phyloP scores from a whole-genome alignment of 2,888 invertebrate genomes.

The Pilophorus perplexus region DNA sequence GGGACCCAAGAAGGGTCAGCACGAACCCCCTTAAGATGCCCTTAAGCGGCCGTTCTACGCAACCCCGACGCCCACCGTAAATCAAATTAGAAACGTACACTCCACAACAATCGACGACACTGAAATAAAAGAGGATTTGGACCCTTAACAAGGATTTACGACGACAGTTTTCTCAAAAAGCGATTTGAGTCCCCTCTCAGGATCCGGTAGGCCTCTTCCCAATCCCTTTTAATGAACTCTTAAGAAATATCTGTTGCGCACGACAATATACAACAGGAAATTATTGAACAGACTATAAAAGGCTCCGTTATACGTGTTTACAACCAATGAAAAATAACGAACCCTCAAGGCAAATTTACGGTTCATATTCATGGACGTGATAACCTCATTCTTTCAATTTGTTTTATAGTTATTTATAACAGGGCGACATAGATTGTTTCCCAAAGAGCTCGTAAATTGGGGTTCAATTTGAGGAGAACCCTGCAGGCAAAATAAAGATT shows the following conservation, averaged over 20 bases:
- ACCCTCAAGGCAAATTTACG: conserved; percentile 1
- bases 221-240: conserved; percentile 1
- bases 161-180: not conserved
- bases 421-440: no score
- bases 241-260: not conserved
- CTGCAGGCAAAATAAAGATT: no score
- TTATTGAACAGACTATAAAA: not conserved
- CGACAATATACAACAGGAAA: conserved; percentile 5
- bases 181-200: not conserved
- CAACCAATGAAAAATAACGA: conserved; percentile 10
- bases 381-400: no score
- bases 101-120: not conserved
- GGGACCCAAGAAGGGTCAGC: not conserved
- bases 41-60: not conserved
- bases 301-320: conserved; percentile 2
- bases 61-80: not conserved
- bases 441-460: no score
- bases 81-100: conserved; percentile 12
- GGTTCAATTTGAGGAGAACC: no score
- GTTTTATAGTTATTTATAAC: no score
- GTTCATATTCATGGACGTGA: no score
- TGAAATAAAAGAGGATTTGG: conserved; percentile 2
- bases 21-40: conserved; percentile 6
- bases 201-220: conserved; percentile 5
- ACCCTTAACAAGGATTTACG: conserved; percentile 4